Conservation (phyloP, 2,888 invertebrate species). For the Drosophila neonasuta region DNA sequence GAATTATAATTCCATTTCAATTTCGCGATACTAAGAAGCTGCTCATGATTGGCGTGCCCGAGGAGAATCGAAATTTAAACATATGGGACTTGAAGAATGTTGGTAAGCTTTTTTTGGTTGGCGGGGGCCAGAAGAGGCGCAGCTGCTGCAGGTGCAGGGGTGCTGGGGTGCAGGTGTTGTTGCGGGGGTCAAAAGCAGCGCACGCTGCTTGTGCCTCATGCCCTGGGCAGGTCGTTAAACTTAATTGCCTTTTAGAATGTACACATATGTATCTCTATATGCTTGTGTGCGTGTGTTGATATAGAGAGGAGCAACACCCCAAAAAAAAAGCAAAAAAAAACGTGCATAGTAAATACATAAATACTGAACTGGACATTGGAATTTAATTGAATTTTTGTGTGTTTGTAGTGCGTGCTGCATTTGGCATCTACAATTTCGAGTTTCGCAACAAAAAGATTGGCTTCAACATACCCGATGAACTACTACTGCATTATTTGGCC, state of each 20-base stretch:
- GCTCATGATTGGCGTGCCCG: constrained; percentile 76
- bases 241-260: constrained; percentile 56
- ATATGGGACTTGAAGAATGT: constrained; percentile 80
- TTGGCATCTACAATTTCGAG: constrained; percentile 78
- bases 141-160: neutral
- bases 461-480: constrained; percentile 80
- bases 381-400: constrained; percentile 31
- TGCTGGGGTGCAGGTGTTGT: too few species aligned
- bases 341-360: constrained; percentile 29
- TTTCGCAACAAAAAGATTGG: constrained; percentile 81
- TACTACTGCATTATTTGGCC: constrained; percentile 78
- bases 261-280: constrained; percentile 20
- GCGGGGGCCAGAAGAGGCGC: constrained; percentile 25
- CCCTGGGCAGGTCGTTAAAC: constrained; percentile 64
- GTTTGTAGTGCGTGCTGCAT: constrained; percentile 72
- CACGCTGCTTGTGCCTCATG: constrained; percentile 37
- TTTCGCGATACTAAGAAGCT: constrained; percentile 79
- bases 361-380: constrained; percentile 46
- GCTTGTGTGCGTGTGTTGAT: constrained; percentile 28
- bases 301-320: constrained; percentile 21
- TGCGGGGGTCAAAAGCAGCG: constrained; percentile 18
- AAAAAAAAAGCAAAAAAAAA: constrained; percentile 2
- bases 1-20: constrained; percentile 80
- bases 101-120: constrained; percentile 65
- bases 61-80: constrained; percentile 75